phyloP scores from a whole-genome alignment of 2,797 vertebrate species.

The Enteromius thamalakanensis region DNA sequence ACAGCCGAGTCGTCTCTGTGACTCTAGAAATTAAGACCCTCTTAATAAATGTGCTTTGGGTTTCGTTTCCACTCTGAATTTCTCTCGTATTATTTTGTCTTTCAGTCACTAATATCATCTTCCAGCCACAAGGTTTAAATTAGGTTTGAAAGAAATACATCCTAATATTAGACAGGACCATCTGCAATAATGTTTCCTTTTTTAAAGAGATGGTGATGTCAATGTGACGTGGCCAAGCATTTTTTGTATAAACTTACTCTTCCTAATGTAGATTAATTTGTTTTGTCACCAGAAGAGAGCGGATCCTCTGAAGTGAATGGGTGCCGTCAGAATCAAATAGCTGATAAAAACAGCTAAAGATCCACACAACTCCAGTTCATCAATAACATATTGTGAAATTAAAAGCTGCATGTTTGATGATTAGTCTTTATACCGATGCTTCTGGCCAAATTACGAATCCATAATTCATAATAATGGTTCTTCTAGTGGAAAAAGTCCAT shows the following conservation, averaged over 20 bases:
- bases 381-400: not conserved
- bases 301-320: not conserved
- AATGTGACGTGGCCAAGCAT: not conserved
- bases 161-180: conserved; percentile 9
- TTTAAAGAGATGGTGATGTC: not conserved
- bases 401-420: not conserved
- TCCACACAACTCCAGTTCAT: not conserved
- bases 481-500: not conserved
- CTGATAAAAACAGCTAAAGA: not conserved
- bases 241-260: not conserved
- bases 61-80: conserved; percentile 7
- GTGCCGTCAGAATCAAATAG: not conserved
- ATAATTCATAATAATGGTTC: not conserved
- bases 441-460: not conserved
- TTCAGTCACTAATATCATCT: conserved; percentile 1
- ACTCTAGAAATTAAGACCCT: conserved; percentile 39
- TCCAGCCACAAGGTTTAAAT: conserved; percentile 11
- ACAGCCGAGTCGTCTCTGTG: conserved; percentile 18
- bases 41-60: conserved; percentile 12
- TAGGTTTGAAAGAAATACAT: not conserved
- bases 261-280: not conserved
- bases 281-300: not conserved
- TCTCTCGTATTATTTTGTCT: not conserved
- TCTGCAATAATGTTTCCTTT: not conserved
- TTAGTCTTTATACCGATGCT: not conserved